These are phyloP conservation scores for Umimayanthus chanpuru DNA, from an alignment of 92 coral and sea anemone species.

Conservation along the genomic window DNA sequence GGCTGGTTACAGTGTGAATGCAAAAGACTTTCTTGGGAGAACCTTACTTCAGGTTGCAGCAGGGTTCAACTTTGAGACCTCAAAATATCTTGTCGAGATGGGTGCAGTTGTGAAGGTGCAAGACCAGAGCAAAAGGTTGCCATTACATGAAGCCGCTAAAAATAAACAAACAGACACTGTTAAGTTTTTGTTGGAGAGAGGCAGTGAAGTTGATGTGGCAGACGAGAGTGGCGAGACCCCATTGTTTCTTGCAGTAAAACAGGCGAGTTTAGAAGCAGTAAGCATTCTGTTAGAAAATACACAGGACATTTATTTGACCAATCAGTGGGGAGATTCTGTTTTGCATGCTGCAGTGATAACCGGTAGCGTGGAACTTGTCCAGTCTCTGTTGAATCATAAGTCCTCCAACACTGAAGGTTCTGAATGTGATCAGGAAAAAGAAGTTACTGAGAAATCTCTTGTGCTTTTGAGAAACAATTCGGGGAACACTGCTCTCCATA, in stretches of 20 bases:
- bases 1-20: conserved; percentile 5
- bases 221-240: neutral
- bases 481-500: neutral
- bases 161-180: neutral
- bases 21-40: neutral
- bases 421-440: neutral
- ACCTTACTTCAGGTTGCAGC: neutral
- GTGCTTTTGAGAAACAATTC: neutral
- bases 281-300: neutral
- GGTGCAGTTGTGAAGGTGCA: neutral
- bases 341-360: neutral
- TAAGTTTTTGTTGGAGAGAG: neutral
- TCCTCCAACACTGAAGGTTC: neutral
- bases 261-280: neutral
- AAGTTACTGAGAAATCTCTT: neutral
- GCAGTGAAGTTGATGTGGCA: neutral
- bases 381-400: neutral
- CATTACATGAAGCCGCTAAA: neutral
- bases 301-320: neutral
- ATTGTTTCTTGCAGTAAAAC: neutral
- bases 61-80: neutral
- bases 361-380: neutral
- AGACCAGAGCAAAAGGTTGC: neutral
- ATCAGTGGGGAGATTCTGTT: neutral
- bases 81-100: neutral